A percentile compares a stretch with the other conserved stretches of the same genome.
Conservation (phyloP, 37 sponge, comb jelly and placozoan species). For the Ianthella basta region DNA sequence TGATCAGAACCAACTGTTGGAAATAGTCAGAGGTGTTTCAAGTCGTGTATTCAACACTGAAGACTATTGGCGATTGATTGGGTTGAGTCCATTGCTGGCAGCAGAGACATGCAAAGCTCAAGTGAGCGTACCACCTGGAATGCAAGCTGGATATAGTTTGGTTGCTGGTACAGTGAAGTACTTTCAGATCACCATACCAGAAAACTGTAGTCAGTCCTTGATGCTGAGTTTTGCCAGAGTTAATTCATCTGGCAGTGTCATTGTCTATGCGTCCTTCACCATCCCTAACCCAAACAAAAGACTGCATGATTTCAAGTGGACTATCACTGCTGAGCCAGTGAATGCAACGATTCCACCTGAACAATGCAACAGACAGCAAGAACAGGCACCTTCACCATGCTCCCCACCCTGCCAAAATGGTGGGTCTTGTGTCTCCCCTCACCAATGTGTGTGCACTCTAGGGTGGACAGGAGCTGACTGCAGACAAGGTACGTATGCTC, state of each 20-base stretch:
- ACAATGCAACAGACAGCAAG: background rate
- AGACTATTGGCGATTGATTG: background rate
- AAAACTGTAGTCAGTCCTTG: too few species aligned
- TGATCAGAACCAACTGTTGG: background rate
- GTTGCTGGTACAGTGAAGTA: background rate
- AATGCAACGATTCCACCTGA: background rate
- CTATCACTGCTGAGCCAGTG: background rate
- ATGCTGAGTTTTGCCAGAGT: too few species aligned
- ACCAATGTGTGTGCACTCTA: background rate
- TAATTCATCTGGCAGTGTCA: background rate
- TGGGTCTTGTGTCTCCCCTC: background rate
- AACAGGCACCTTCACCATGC: too few species aligned
- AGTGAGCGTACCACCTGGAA: background rate
- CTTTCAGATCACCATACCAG: background rate
- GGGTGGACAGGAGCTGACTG: constrained; percentile 17
- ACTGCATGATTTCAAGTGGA: constrained; percentile 18
- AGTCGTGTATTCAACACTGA: background rate
- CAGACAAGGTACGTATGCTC: background rate
- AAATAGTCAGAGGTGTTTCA: background rate
- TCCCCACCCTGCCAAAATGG: too few species aligned
- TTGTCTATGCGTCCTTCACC: constrained; percentile 15
- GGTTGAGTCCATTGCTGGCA: background rate
- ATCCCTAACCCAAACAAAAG: background rate
- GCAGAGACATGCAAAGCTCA: constrained; percentile 16
- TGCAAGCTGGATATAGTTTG: background rate